Base-by-base conservation (phyloP, 2,888 invertebrate species). In the Ischnus inquisitorius region DNA sequence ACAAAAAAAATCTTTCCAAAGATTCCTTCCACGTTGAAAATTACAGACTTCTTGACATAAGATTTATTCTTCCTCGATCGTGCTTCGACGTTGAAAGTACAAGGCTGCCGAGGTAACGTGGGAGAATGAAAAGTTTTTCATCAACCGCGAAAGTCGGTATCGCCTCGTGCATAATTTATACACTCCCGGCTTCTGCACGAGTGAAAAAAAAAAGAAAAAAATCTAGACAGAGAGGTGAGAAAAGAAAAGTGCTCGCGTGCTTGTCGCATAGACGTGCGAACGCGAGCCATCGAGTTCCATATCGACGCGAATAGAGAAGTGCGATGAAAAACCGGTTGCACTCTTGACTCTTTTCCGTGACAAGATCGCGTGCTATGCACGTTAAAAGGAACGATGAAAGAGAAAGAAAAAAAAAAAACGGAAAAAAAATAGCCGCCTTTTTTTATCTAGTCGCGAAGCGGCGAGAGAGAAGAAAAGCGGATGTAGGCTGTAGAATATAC, bases 241-340 rank as follows among this genome's bases (percentile, higher is more conserved):
- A 62, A 48, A 65, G 22, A 51, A 57, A 25, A 1, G 4, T 34
- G 3, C 39, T 43, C 57, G 64, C 76, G 41, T 65, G 51, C 65
- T 39, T 19, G 76, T 57, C 65, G 57, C 54, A 67, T 65, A 76
- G 16, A 14, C 65, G 54, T 22, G 39, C 41, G 41, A 28, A 65
- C 41, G 67, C 34, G 72, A 41, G 75, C 4, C 51, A 28, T 41
- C 51, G 64, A 51, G 41, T 67, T 76, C 67, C n/a, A n/a, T 76
- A 76, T 54, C 25, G 65, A 41, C 54, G n/a, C 25, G 54, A 57
- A 65, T 25, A 54, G 39, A 65, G 41, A 65, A 76, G 39, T 39
- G 8, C 54, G 65, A 43, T 54, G 76, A 76, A 54, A 46, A 57
- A 54, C 51, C 10, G 54, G 54, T 34, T 5, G 22, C 41, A 12